Percentiles rank a stretch among this genome's conserved stretches.
Evolutionary conservation across 2,113 vertebrate species (phyloP).

Genomic region (Proteles cristata): DNA sequence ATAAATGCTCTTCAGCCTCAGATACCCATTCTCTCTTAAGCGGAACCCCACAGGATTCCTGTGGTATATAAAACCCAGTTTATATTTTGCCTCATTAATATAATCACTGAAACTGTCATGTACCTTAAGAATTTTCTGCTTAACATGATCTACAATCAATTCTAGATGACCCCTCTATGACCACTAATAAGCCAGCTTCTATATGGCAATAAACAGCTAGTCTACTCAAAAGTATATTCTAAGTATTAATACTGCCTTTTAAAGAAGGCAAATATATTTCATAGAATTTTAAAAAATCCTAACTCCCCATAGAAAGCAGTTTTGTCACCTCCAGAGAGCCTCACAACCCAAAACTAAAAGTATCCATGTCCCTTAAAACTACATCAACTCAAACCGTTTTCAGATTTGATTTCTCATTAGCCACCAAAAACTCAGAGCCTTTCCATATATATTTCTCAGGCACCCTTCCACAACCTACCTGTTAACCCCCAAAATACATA

Average conservation of each 20-base stretch:
- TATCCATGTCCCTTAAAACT: background rate
- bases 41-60: background rate
- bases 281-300: background rate
- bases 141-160: background rate
- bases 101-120: slow-evolving; percentile 5
- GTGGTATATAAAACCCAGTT: background rate
- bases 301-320: slow-evolving; percentile 26
- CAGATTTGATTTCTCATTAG: slow-evolving; percentile 37
- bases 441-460: slow-evolving; percentile 43
- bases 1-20: slow-evolving; percentile 1
- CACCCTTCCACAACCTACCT: background rate
- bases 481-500: slow-evolving; percentile 7
- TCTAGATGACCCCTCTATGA: slow-evolving; percentile 15
- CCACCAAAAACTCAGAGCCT: slow-evolving; percentile 34
- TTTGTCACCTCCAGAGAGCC: slow-evolving; percentile 10
- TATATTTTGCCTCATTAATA: slow-evolving; percentile 21
- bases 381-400: background rate
- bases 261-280: slow-evolving; percentile 5
- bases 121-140: slow-evolving; percentile 36
- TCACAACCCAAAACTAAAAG: slow-evolving; percentile 33
- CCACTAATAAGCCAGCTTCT: background rate
- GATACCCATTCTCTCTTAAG: background rate
- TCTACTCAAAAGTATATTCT: slow-evolving; percentile 34
- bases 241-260: slow-evolving; percentile 31
- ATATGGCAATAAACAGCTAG: background rate